Evolutionary conservation across 2,888 invertebrate species (phyloP), one percentile per base, ranked within the genome.

Genomic region (Standfussiana lucernea): DNA sequence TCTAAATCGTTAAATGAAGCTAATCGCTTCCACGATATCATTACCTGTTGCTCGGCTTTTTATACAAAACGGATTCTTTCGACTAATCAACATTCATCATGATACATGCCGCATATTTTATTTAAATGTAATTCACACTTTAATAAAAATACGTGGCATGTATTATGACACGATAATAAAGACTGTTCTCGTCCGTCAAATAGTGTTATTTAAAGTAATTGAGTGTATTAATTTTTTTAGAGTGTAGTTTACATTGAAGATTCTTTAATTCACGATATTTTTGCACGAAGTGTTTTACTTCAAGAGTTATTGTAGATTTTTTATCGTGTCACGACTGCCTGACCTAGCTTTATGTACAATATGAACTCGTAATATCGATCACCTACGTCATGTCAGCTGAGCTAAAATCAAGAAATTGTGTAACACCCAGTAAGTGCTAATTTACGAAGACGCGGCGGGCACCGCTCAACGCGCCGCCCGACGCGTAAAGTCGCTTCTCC

Each of bases 41-140:
- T 73, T 68, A 77, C 72, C 64, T 71, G 69, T 69, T 81, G 35
- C 71, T 70, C 62, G 18, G 53, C 13, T 81, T 85, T 80, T 83
- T 83, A 56, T 76, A 73, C 35, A 37, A 72, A 76, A 66, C 67
- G 35, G 15, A 69, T 76, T 73, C 45, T 37, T 77, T 40, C 4
- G 21, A 45, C 18, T 74, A 62, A 56, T 77, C 53, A 67, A 1
- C 59, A 77, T 81, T 45, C 45, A 77, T 81, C 59, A 79, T 71
- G 24, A 45, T 32, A 65, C 21, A 66, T 56, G 42, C 56, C 61
- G 15, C 28, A 69, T 65, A 80, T 56, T 61, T 66, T 24, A 67
- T 81, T 40, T 28, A 15, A 64, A 40, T 40, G n/a, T n/a, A 64
- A 64, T 21, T 59, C 59, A 64, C 40, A 15, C 40, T 40, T 37